Evolutionary conservation across 2,888 invertebrate genomes (phyloP).

Genomic region (Mesoligia furuncula): DNA sequence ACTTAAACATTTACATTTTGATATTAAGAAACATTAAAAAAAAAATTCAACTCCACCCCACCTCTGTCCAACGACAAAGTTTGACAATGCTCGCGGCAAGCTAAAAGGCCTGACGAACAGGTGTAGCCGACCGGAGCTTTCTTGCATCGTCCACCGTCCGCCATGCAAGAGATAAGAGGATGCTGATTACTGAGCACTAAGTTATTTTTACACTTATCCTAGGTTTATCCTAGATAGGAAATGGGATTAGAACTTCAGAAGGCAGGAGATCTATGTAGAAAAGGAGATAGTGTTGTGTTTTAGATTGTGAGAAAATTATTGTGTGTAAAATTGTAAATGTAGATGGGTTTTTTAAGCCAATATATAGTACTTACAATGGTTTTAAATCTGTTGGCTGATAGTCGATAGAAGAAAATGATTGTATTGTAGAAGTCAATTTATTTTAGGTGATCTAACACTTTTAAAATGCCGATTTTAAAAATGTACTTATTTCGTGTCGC

Average conservation of each 20-base stretch:
- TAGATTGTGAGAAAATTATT: conserved; percentile 12
- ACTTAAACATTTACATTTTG: background rate
- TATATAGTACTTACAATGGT: background rate
- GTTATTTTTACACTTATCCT: conserved; percentile 59
- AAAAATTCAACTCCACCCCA: conserved; percentile 60
- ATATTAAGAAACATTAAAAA: background rate
- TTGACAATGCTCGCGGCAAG: conserved; percentile 86
- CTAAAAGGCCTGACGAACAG: conserved; percentile 87
- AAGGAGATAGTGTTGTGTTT: conserved; percentile 17
- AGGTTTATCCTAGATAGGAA: conserved; percentile 48
- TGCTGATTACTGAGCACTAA: conserved; percentile 53
- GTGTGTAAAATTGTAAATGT: background rate
- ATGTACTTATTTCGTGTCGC: background rate
- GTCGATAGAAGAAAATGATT: background rate
- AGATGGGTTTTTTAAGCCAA: background rate
- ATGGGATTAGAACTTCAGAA: conserved; percentile 30
- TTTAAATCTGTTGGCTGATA: background rate
- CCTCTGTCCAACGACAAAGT: conserved; percentile 69
- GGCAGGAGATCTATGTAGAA: background rate
- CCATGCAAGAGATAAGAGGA: conserved; percentile 61
- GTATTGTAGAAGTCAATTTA: background rate
- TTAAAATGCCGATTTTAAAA: background rate
- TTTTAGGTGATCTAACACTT: background rate
- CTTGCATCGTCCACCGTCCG: conserved; percentile 65
- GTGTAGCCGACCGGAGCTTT: conserved; percentile 81